These are phyloP conservation scores for Exocentrus adspersus DNA, from an alignment of 2,888 invertebrate species.

Conservation along the genomic window DNA sequence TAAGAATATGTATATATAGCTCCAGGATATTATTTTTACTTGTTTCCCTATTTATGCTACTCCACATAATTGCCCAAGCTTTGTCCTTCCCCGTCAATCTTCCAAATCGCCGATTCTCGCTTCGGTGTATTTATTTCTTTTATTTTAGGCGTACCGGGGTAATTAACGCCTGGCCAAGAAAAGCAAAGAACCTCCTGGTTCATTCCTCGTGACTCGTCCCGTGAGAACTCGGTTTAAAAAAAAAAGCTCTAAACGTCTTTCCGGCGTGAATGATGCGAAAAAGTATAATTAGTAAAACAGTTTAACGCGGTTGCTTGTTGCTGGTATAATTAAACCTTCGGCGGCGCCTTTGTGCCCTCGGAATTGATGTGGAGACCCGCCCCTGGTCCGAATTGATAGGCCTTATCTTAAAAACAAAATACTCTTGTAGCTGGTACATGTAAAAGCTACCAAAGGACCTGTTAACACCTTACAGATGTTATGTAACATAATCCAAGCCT, in stretches of 20 bases:
- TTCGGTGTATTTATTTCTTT: neutral
- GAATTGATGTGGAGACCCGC: neutral
- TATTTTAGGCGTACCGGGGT: neutral
- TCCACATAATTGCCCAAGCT: too few species aligned
- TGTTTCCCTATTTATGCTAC: too few species aligned
- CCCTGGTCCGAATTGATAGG: neutral
- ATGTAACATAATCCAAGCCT: conserved; percentile 25
- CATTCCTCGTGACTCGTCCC: neutral
- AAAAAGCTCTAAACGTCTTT: neutral
- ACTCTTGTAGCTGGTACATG: conserved; percentile 12
- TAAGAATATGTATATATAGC: too few species aligned
- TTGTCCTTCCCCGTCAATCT: too few species aligned
- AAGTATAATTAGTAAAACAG: conserved; percentile 3
- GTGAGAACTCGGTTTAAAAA: neutral
- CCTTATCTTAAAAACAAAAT: neutral
- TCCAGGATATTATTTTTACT: too few species aligned
- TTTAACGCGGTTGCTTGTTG: neutral
- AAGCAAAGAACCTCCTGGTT: too few species aligned
- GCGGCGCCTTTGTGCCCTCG: neutral
- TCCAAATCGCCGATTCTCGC: too few species aligned
- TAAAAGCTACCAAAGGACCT: conserved; percentile 23
- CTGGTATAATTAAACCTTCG: conserved; percentile 1
- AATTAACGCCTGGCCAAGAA: neutral
- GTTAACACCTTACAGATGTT: conserved; percentile 21
- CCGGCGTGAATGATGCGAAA: neutral